These are phyloP conservation scores for Apoderus coryli DNA, from an alignment of 2,888 invertebrate genomes.

Conservation along the genomic window DNA sequence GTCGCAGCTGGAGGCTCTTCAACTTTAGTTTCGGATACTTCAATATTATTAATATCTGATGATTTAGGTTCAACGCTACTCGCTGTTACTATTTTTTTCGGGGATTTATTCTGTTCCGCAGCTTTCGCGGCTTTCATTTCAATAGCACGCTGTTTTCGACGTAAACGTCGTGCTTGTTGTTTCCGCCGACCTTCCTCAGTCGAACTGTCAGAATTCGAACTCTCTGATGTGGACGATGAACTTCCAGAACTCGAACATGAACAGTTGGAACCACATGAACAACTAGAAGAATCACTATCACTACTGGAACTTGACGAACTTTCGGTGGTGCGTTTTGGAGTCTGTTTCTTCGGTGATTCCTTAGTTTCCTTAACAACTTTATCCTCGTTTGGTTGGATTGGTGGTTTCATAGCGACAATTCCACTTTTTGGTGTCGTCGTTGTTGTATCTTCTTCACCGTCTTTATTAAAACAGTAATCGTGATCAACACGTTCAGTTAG, in stretches of 20 bases:
- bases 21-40: neutral
- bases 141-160: no score
- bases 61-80: no score
- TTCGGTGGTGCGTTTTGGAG: conserved; percentile 33
- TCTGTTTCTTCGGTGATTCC: no score
- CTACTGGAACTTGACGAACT: conserved; percentile 66
- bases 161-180: conserved; percentile 8
- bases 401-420: conserved; percentile 22
- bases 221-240: conserved; percentile 34
- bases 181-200: conserved; percentile 38
- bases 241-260: conserved; percentile 57
- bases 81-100: conserved; percentile 23
- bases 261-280: conserved; percentile 72
- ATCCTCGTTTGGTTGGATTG: conserved; percentile 11
- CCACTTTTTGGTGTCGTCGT: conserved; percentile 13
- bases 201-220: conserved; percentile 44
- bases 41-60: no score
- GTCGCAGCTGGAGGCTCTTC: conserved; percentile 12
- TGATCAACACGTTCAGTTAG: conserved; percentile 31
- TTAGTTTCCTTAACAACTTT: conserved; percentile 19
- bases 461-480: conserved; percentile 29
- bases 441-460: conserved; percentile 8
- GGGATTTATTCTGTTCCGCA: conserved; percentile 36
- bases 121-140: no score
- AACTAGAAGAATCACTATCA: conserved; percentile 58